phyloP scores from a whole-genome alignment of 1,140 invertebrate genomes.

The Orius insidiosus region DNA sequence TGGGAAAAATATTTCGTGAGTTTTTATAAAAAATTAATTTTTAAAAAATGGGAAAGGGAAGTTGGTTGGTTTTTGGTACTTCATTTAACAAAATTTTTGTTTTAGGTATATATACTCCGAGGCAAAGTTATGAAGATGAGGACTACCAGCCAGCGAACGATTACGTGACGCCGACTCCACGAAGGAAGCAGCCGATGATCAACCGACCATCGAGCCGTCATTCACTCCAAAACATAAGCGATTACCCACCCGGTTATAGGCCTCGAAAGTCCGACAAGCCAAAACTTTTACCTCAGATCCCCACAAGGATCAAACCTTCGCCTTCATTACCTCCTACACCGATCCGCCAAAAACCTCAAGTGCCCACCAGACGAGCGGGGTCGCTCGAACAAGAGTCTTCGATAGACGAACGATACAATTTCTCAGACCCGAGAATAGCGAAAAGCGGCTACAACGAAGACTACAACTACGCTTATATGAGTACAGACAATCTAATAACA shows the following conservation, averaged over 20 bases:
- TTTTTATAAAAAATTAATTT: no score
- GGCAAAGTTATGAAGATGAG: slow-evolving; percentile 22
- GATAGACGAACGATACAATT: slow-evolving; percentile 4
- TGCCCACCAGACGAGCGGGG: slow-evolving; percentile 23
- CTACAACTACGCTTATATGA: slow-evolving; percentile 49
- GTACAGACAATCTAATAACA: slow-evolving; percentile 37
- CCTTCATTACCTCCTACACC: slow-evolving; percentile 20
- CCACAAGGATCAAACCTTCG: slow-evolving; percentile 26
- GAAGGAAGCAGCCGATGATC: slow-evolving; percentile 24
- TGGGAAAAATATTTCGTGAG: no score
- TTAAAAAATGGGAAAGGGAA: neutral
- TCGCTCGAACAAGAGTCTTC: slow-evolving; percentile 17
- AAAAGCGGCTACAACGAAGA: slow-evolving; percentile 43
- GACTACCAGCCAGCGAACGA: slow-evolving; percentile 19
- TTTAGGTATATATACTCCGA: slow-evolving; percentile 16
- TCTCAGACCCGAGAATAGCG: slow-evolving; percentile 23
- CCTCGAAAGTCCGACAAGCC: slow-evolving; percentile 26
- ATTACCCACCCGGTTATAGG: no score
- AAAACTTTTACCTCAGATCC: slow-evolving; percentile 20
- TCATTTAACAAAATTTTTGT: no score
- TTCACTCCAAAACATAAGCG: slow-evolving; percentile 22
- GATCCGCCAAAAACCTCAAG: slow-evolving; percentile 11
- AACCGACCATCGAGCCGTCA: slow-evolving; percentile 18
- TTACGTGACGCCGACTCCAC: slow-evolving; percentile 13
- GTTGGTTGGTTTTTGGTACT: neutral